Conservation (phyloP, 64 coral and sea anemone genomes). For the Montipora foliosa region DNA sequence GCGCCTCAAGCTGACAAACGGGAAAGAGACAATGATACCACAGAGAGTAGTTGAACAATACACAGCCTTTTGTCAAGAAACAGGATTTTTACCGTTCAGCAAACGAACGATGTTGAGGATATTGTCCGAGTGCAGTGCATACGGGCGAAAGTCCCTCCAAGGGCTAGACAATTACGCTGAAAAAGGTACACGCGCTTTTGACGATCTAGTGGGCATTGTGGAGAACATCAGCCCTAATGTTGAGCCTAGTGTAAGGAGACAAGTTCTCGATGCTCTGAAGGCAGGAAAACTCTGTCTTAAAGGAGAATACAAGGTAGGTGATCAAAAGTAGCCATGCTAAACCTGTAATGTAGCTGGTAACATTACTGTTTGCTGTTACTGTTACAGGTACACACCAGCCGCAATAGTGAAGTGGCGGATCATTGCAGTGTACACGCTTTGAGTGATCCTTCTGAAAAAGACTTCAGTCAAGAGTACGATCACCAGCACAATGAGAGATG, state of each 20-base stretch:
- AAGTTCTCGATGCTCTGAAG: no score
- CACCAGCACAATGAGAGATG: not conserved
- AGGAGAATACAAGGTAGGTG: no score
- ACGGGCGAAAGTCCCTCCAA: no score
- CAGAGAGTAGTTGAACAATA: no score
- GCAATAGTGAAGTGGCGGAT: slow-evolving; percentile 5
- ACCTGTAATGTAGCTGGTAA: no score
- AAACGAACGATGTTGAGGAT: slow-evolving; percentile 44
- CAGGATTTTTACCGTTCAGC: no score
- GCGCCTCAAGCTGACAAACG: not conserved
- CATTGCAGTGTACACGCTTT: slow-evolving; percentile 9
- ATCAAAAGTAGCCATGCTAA: no score
- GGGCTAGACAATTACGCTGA: no score
- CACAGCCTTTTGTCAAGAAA: no score
- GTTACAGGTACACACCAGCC: slow-evolving; percentile 1
- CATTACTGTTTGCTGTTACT: not conserved
- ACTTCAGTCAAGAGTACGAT: not conserved
- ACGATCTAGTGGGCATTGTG: not conserved
- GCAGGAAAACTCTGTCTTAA: no score
- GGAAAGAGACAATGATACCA: no score
- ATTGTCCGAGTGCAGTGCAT: slow-evolving; percentile 33
- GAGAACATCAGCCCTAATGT: not conserved
- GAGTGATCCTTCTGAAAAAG: not conserved
- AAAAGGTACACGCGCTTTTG: not conserved
- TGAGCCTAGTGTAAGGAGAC: no score